Conservation (phyloP, 53 echinoderm and acorn worm genomes). For the Holothuria scabra region DNA sequence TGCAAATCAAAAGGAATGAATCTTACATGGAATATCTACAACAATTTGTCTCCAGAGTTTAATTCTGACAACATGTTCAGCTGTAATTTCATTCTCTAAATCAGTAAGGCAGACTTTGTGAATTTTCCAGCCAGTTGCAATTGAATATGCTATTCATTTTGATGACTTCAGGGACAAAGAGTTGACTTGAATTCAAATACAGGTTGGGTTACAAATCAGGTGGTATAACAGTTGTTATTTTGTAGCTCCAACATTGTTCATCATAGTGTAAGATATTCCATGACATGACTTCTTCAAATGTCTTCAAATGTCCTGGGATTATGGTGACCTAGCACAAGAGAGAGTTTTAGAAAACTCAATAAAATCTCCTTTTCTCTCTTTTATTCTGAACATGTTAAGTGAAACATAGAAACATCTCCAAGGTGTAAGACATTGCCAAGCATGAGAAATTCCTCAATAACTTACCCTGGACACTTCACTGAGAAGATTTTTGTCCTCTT, state of each 20-base stretch:
- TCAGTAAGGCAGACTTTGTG: too few species aligned
- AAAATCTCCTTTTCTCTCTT: background rate
- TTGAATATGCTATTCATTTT: too few species aligned
- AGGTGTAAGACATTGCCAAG: background rate
- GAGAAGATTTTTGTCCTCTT: conserved; percentile 78
- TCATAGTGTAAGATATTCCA: background rate
- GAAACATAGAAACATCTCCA: background rate
- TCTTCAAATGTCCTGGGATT: background rate
- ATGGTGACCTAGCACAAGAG: too few species aligned
- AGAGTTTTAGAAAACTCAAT: background rate
- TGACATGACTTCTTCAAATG: background rate
- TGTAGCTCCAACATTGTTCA: background rate
- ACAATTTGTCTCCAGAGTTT: too few species aligned
- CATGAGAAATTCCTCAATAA: background rate
- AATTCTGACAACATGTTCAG: too few species aligned
- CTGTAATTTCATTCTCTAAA: too few species aligned
- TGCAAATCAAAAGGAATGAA: too few species aligned
- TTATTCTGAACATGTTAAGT: background rate
- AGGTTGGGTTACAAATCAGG: too few species aligned
- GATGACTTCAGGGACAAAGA: too few species aligned
- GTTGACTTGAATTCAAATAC: too few species aligned
- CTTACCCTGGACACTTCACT: conserved; percentile 85
- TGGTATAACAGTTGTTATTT: background rate
- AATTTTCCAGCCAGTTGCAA: too few species aligned
- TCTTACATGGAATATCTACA: too few species aligned